Evolutionary conservation across 2,797 vertebrate genomes (phyloP).

Genomic region (Microchirus variegatus): DNA sequence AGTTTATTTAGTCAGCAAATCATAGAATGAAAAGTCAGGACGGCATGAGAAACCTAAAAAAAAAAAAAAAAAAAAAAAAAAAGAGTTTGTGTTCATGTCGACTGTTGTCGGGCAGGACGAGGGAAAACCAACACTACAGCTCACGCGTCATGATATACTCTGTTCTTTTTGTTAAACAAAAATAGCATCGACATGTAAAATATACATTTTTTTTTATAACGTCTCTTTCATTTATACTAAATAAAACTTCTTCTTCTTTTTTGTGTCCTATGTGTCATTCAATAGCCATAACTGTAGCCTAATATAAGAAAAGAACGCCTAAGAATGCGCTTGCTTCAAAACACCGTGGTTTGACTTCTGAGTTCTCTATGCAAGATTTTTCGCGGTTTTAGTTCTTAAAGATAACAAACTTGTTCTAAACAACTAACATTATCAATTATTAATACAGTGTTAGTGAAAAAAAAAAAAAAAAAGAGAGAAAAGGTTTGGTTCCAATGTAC

Average conservation of each 20-base stretch:
- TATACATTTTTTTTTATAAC: conserved; percentile 86
- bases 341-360: conserved; percentile 83
- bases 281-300: conserved; percentile 86
- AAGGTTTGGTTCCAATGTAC: conserved; percentile 76
- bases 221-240: conserved; percentile 93
- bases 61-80: conserved; percentile 83
- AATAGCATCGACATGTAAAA: conserved; percentile 98
- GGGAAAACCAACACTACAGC: conserved; percentile 88
- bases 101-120: conserved; percentile 83
- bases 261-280: conserved; percentile 88
- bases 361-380: conserved; percentile 88
- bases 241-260: conserved; percentile 84
- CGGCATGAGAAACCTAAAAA: conserved; percentile 76
- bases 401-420: conserved; percentile 92
- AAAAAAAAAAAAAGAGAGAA: conserved; percentile 30
- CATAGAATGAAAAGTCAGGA: conserved; percentile 68
- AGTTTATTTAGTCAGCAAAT: conserved; percentile 88
- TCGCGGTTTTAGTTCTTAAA: conserved; percentile 88
- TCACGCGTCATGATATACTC: conserved; percentile 88
- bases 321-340: conserved; percentile 85
- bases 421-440: conserved; percentile 87
- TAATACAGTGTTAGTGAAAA: conserved; percentile 88
- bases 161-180: conserved; percentile 88
- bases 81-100: conserved; percentile 70
- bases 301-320: conserved; percentile 88